Conservation (phyloP, 2,797 vertebrate species). For the Fistularia tabacaria region DNA sequence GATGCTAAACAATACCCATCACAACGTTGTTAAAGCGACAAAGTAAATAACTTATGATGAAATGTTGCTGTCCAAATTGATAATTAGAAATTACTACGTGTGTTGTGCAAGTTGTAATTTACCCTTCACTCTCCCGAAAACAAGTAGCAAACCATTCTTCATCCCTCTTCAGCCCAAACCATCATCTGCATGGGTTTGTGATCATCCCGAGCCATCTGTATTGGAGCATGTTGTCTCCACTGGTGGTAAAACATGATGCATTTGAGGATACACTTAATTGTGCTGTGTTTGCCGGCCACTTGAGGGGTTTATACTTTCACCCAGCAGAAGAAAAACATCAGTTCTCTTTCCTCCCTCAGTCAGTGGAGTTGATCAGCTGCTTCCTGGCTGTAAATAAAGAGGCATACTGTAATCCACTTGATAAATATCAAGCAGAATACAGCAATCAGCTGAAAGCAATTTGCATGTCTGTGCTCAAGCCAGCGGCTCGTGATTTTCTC, state of each 20-base stretch:
- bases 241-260: slow-evolving; percentile 28
- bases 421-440: slow-evolving; percentile 84
- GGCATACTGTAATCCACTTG: slow-evolving; percentile 73
- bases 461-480: slow-evolving; percentile 78
- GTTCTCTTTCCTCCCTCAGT: slow-evolving; percentile 25
- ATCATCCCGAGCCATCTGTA: slow-evolving; percentile 6
- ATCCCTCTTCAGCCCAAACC: slow-evolving; percentile 9
- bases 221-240: slow-evolving; percentile 14
- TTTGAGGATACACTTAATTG: slow-evolving; percentile 23
- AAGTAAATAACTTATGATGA: no score
- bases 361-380: slow-evolving; percentile 65
- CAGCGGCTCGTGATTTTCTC: slow-evolving; percentile 84
- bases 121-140: no score
- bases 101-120: no score
- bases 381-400: slow-evolving; percentile 65
- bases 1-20: no score
- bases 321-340: slow-evolving; percentile 38
- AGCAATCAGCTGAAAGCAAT: slow-evolving; percentile 90
- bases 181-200: neutral
- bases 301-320: slow-evolving; percentile 43
- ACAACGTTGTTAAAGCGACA: no score
- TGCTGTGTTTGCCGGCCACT: slow-evolving; percentile 25
- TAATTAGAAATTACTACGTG: no score
- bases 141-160: neutral
- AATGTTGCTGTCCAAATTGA: no score